Evolutionary conservation across 2,888 invertebrate species (phyloP).

Genomic region (Mythimna loreyi): DNA sequence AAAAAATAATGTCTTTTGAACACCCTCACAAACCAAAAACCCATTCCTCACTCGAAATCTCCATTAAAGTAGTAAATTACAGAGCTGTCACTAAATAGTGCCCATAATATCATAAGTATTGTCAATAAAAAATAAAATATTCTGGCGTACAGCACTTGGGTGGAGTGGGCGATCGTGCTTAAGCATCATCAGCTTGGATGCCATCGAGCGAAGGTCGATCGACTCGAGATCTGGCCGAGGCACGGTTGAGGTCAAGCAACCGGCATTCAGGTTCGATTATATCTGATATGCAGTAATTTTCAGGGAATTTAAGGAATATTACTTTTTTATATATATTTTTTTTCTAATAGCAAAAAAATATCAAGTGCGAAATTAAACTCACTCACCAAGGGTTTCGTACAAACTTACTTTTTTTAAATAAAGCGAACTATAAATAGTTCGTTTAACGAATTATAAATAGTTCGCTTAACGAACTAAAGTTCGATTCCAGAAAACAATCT

Average conservation of each 20-base stretch:
- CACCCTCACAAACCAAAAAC: background rate
- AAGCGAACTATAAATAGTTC: too few relatives aligned
- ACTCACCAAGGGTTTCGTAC: too few relatives aligned
- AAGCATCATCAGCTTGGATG: constrained; percentile 55
- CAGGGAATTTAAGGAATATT: background rate
- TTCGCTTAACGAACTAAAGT: too few relatives aligned
- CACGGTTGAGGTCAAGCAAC: constrained; percentile 61
- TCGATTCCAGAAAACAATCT: too few relatives aligned
- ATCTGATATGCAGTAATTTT: constrained; percentile 47
- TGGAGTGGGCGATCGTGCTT: constrained; percentile 61
- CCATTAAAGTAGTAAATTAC: constrained; percentile 6
- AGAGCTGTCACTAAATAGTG: constrained; percentile 28
- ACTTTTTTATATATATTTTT: background rate
- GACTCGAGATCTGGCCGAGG: constrained; percentile 46
- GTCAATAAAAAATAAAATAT: constrained; percentile 63
- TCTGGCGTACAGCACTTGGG: constrained; percentile 38
- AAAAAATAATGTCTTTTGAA: background rate
- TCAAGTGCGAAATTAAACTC: too few relatives aligned
- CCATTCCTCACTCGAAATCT: constrained; percentile 7
- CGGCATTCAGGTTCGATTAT: constrained; percentile 42
- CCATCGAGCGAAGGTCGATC: constrained; percentile 61
- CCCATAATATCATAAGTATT: constrained; percentile 13
- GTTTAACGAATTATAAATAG: too few relatives aligned
- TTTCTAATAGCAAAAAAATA: too few relatives aligned
- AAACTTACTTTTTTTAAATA: too few relatives aligned